phyloP scores from a whole-genome alignment of 1,140 invertebrate species.

The Latrodectus geometricus region DNA sequence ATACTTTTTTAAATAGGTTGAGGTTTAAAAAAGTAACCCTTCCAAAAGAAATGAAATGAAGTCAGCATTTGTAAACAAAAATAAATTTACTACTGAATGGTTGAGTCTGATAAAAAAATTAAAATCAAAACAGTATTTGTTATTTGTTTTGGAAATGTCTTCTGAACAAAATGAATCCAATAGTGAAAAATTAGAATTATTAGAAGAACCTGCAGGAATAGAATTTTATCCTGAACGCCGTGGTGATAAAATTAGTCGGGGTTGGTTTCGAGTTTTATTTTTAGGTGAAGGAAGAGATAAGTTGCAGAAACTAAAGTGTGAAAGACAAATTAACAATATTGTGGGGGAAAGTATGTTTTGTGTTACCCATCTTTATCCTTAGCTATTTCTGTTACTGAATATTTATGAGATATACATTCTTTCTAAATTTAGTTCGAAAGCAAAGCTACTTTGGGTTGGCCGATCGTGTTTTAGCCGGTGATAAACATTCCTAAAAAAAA shows the following conservation, averaged over 20 bases:
- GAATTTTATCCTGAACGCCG: constrained; percentile 88
- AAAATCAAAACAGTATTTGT: too few species aligned
- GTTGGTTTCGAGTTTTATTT: constrained; percentile 73
- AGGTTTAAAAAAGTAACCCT: too few species aligned
- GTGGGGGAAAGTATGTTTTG: constrained; percentile 77
- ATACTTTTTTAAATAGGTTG: too few species aligned
- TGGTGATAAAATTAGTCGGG: constrained; percentile 73
- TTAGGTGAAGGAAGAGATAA: constrained; percentile 77
- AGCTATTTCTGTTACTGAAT: too few species aligned
- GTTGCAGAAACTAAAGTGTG: constrained; percentile 82
- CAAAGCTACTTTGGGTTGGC: neutral
- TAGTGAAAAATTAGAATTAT: neutral
- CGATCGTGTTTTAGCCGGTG: neutral
- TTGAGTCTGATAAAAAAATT: too few species aligned
- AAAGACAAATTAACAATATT: constrained; percentile 82
- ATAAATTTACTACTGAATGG: too few species aligned
- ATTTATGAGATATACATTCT: too few species aligned
- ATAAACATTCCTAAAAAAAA: neutral
- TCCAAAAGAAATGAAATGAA: too few species aligned
- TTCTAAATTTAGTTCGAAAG: neutral
- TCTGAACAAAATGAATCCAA: neutral
- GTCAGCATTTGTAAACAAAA: too few species aligned
- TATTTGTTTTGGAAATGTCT: neutral
- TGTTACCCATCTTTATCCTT: too few species aligned
- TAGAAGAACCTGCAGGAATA: constrained; percentile 73